Base-by-base conservation (phyloP, 2,113 vertebrate species). In the Xenopus laevis region DNA sequence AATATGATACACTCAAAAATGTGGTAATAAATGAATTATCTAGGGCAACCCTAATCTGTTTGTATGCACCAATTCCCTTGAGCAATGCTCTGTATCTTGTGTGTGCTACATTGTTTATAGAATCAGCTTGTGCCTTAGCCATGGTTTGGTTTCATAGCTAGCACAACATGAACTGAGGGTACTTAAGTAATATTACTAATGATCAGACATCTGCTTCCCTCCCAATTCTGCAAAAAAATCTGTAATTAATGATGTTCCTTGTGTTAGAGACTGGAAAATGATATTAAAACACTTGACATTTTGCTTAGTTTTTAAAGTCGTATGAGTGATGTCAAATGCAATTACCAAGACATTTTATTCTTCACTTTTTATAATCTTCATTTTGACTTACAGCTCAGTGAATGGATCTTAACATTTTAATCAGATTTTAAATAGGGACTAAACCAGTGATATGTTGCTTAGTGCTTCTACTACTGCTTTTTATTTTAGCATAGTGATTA, bases 391-490 rank as follows among this genome's bases (percentile, higher is more conserved):
- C 63, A 58, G 55, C 18, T 58, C 55, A 79, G n/a, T 67, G 84
- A 85, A 80, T 82, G 72, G 78, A 64, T 80, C 84, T 85, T 78
- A 82, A 87, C 73, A 71, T 67, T 79, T 10, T 2, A 83, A 81
- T 84, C 5, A 72, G 83, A 82, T 40, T 85, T 82, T 55, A 81
- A 78, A 83, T 78, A 61, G 81, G 82, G 47, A 13, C 47, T 50
- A 50, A 50, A 13, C 11, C 11, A 50, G 47, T 50, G 15, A 13
- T 50, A 58, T 58, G 7, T 18, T 58, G 9, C 55, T 58, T 58
- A 18, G 55, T 10, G 55, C 55, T 58, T 13, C 17, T 17, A 10
- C 17, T 58, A 27, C 9, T 13, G 55, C 1, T 27, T 27, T 27
- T 27, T 16, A 58, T 4, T 50, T 16, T 50, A 40, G 33, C 47